Base-by-base conservation (phyloP, 1,140 invertebrate species). In the Drosophila suzukii region DNA sequence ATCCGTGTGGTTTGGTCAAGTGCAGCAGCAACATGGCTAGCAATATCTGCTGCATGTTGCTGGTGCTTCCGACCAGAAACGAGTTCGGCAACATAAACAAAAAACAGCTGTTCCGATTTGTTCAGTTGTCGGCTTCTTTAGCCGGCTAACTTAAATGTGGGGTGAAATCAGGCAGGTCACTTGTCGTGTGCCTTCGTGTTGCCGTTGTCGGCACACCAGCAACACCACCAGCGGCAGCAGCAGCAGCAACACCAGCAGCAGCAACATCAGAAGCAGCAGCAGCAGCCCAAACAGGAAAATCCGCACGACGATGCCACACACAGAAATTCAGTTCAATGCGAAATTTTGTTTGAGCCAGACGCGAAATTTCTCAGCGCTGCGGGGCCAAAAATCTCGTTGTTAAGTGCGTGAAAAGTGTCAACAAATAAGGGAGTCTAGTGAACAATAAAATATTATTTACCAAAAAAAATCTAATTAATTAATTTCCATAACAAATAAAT, bases 1-100 rank as follows among this genome's bases (percentile, higher is more conserved):
- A 74, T 74, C 44, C 50, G 49, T 36, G 41, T 54, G 58, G 61
- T 32, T 34, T 75, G 70, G 59, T 59, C 59, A 76, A 79, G 76
- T 70, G 63, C 56, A 78, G 55, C 67, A 55, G 54, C 6, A 57
- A 32, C 73, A 15, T 44, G 15, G 15, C 10, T 7, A 38, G 38
- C 30, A 61, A 66, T 63, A 66, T 61, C 58, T 20, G 49, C 43
- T 11, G 43, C 62, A 76, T 76, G 46, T 59, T 62, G 67, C 34
- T 51, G 63, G 36, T 20, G 34, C 41, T 34, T 24, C 20, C 44
- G 44, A 47, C 68, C 70, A 66, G 67, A 65, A 83, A 86, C 75
- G 39, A 82, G 78, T 80, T 54, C 43, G 34, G 84, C 84, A 89
- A 89, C 84, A 89, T 88, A 89, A 89, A 89, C 84, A 89, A 89